Evolutionary conservation across 2,888 invertebrate genomes (phyloP), one percentile per base, ranked within the genome.

Genomic region (Brenthis ino): DNA sequence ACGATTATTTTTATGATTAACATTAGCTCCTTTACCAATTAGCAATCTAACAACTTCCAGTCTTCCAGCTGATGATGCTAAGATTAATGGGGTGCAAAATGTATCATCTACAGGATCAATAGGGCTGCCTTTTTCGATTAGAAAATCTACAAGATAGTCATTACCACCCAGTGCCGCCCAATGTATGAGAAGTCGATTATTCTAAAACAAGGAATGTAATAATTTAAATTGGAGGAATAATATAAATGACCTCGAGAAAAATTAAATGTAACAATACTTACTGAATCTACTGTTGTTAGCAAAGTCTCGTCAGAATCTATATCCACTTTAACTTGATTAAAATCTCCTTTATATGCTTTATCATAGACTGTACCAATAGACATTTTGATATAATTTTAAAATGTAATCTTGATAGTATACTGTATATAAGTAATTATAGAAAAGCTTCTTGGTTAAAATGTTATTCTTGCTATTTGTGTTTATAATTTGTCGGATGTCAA

Each of bases 161-260:
- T 96, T 96, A 28, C 97, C 97, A 72, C 96, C 95, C 65, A 96
- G 91, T 63, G 96, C 94, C 51, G 97, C 96, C 96, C 97, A 96
- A 83, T 97, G 97, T 74, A 97, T 88, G 24, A 97, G 90, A 73
- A 96, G 93, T 70, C 97, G 94, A 65, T 93, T 93, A 86, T 95
- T 96, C 96, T 96, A 85, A 37, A 91, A 93, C 67, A 51, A 33
- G 43, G n/a, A 16, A 28, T 8, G 8, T 11, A 13, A 43, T 13
- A 37, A 57, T 28, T 1, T 51, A 55, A 16, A 43, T 16, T 64
- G n/a, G 12, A 60, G 24, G 53, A 65, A 54, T 11, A n/a, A 12
- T 28, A 28, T 16, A 14, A 3, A 48, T 47, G 20, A 58, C 33
- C 43, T 37, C 8, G 24, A 24, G 37, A 48, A 60, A 68, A 64